These are phyloP conservation scores for Elysia crispata DNA, from an alignment of 2,888 invertebrate species.

Conservation along the genomic window DNA sequence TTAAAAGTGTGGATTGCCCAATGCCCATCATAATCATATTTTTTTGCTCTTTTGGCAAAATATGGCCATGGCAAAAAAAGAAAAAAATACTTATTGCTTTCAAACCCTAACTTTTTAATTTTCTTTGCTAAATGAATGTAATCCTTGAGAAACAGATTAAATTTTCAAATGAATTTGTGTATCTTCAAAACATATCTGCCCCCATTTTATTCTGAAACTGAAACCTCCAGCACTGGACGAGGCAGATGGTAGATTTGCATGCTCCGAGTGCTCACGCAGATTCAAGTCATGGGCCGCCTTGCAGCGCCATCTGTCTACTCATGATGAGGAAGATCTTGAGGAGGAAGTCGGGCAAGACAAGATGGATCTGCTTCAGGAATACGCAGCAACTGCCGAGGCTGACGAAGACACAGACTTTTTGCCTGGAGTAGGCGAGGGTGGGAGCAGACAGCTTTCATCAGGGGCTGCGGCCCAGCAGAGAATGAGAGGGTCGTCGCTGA, in stretches of 20 bases:
- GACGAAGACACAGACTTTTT: constrained; percentile 21
- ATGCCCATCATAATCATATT: too few relatives aligned
- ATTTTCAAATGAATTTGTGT: too few relatives aligned
- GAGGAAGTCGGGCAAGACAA: constrained; percentile 42
- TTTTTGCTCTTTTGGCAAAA: too few relatives aligned
- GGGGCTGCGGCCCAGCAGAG: neutral
- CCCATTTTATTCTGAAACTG: too few relatives aligned
- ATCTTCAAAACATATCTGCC: too few relatives aligned
- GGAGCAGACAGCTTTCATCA: neutral
- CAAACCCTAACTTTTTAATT: too few relatives aligned
- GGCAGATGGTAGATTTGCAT: constrained; percentile 80
- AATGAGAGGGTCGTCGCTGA: constrained; percentile 22
- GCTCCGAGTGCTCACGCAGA: constrained; percentile 82
- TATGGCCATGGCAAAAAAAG: too few relatives aligned
- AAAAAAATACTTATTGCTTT: too few relatives aligned
- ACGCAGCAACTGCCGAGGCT: neutral
- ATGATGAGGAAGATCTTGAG: constrained; percentile 40
- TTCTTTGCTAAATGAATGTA: too few relatives aligned
- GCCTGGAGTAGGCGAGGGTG: neutral
- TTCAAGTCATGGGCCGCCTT: constrained; percentile 81
- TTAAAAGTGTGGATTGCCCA: too few relatives aligned
- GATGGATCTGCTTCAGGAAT: neutral
- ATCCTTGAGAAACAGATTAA: too few relatives aligned
- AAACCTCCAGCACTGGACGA: constrained; percentile 63
- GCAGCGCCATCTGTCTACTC: constrained; percentile 80